phyloP scores from a whole-genome alignment of 2,113 vertebrate species.

The Eulemur macaco region DNA sequence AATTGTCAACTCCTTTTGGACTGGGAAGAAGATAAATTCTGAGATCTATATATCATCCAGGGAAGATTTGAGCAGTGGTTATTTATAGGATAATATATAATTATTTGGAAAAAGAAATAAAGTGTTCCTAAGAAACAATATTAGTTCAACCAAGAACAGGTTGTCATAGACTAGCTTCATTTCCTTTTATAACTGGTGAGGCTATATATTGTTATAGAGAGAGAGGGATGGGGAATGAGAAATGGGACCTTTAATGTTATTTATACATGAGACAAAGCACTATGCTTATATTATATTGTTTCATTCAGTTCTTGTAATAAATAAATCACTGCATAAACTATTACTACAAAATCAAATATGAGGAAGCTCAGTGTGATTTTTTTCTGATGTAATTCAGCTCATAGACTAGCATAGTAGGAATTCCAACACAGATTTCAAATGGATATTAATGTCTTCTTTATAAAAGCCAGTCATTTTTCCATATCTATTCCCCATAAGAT shows the following conservation, averaged over 20 bases:
- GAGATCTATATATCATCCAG: neutral
- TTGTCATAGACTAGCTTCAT: neutral
- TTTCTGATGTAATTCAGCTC: neutral
- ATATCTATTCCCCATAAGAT: neutral
- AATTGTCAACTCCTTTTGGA: neutral
- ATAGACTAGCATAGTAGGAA: neutral
- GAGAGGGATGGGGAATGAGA: neutral
- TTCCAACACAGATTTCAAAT: neutral
- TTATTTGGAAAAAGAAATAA: neutral
- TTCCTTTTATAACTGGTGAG: neutral
- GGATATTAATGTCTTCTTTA: neutral
- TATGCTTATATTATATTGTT: neutral
- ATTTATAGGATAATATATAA: neutral
- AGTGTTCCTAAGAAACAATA: neutral
- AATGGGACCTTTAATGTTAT: neutral
- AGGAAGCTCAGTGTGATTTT: neutral
- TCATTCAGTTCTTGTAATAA: slow-evolving; percentile 8
- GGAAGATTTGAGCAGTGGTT: neutral
- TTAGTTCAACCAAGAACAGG: neutral
- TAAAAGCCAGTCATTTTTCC: neutral
- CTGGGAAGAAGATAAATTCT: neutral
- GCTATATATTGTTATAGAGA: neutral
- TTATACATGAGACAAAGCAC: neutral
- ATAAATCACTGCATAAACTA: neutral
- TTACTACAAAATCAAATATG: neutral